Percentiles rank a stretch among this genome's conserved stretches.
These are phyloP conservation scores for Ceriagrion tenellum DNA, from an alignment of 2,888 invertebrate species.

Conservation along the genomic window DNA sequence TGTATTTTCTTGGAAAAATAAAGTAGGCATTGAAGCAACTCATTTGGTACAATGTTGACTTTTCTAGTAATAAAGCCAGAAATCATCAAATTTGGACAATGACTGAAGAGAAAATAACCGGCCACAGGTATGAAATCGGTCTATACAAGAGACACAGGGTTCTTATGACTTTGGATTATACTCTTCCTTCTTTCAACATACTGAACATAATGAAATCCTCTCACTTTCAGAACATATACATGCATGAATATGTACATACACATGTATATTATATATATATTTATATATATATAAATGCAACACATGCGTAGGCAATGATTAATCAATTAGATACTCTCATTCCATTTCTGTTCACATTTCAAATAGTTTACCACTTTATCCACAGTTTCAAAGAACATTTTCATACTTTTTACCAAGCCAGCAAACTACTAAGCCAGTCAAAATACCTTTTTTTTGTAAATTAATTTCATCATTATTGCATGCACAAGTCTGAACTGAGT, in stretches of 20 bases:
- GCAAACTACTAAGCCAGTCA: constrained; percentile 43
- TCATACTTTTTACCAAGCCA: constrained; percentile 3
- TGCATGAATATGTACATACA: constrained; percentile 26
- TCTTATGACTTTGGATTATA: constrained; percentile 34
- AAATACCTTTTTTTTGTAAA: constrained; percentile 6
- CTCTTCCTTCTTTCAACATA: background rate
- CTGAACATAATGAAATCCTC: constrained; percentile 32
- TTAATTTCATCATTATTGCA: constrained; percentile 23
- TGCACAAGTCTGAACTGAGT: constrained; percentile 25
- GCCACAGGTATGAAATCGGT: constrained; percentile 24
- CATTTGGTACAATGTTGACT: background rate
- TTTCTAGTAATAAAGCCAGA: background rate
- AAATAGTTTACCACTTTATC: constrained; percentile 21
- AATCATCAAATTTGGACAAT: background rate
- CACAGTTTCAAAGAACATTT: background rate
- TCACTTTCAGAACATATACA: constrained; percentile 22
- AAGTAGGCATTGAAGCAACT: background rate
- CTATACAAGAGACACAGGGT: constrained; percentile 25
- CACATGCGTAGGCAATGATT: constrained; percentile 32
- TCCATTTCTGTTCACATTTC: constrained; percentile 1
- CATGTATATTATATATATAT: constrained; percentile 19
- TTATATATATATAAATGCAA: constrained; percentile 4
- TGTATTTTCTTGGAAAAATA: constrained; percentile 10
- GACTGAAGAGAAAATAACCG: constrained; percentile 1
- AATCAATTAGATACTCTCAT: constrained; percentile 32